phyloP scores from a whole-genome alignment of 2,797 vertebrate species.

The Eleutherodactylus coqui region DNA sequence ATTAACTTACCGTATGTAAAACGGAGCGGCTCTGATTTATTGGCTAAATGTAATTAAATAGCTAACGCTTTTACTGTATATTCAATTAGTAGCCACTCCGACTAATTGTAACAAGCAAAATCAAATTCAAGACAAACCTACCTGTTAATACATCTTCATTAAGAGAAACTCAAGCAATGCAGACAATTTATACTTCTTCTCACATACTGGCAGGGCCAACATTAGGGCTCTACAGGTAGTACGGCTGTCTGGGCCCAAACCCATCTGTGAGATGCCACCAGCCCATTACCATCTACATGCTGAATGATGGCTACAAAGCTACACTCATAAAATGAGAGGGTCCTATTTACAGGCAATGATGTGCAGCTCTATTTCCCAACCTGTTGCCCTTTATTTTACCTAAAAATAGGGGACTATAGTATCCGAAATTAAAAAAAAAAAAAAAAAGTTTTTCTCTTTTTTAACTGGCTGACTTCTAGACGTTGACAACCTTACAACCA shows the following conservation, averaged over 20 bases:
- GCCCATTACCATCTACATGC: not conserved
- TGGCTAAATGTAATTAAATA: slow-evolving; percentile 1
- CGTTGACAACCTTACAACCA: too few species aligned
- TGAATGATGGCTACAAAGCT: not conserved
- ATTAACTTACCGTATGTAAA: not conserved
- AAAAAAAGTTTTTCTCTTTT: too few species aligned
- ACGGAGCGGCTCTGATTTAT: not conserved
- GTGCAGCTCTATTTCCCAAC: too few species aligned
- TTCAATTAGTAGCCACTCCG: not conserved
- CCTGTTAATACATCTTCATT: not conserved
- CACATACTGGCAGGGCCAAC: not conserved
- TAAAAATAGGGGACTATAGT: not conserved
- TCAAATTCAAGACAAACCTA: not conserved
- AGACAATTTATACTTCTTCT: not conserved
- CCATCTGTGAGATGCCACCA: not conserved
- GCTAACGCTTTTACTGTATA: not conserved
- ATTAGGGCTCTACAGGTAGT: not conserved
- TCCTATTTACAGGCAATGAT: not conserved
- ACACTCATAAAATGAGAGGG: not conserved
- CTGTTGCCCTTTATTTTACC: not conserved
- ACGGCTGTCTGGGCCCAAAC: not conserved
- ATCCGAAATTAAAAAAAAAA: too few species aligned
- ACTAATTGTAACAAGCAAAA: not conserved
- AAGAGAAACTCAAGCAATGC: not conserved
- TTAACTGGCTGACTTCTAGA: too few species aligned